These are phyloP conservation scores for Cetonia aurata DNA, from an alignment of 2,888 invertebrate genomes.

Conservation along the genomic window DNA sequence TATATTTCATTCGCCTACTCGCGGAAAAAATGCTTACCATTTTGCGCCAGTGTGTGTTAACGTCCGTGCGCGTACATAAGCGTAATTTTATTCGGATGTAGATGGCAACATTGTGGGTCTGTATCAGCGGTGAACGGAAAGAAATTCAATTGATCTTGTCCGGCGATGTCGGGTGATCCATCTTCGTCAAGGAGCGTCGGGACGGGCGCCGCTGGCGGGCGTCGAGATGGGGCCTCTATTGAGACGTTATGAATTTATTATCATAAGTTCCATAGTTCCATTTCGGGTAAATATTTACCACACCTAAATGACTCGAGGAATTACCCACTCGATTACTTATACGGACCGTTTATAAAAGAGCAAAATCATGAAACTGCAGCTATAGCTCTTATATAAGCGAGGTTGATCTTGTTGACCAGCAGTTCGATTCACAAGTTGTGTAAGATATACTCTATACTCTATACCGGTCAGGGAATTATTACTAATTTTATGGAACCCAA, in stretches of 20 bases:
- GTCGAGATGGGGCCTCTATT: conserved; percentile 62
- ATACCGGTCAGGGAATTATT: too few species aligned
- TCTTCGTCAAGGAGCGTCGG: conserved; percentile 67
- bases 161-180: conserved; percentile 68
- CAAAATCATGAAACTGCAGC: too few species aligned
- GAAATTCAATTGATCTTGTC: conserved; percentile 73
- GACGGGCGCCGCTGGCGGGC: conserved; percentile 59
- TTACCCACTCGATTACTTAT: conserved; percentile 34
- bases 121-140: conserved; percentile 64
- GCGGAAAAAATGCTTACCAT: conserved; percentile 32
- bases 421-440: too few species aligned
- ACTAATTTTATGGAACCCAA: too few species aligned
- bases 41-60: neutral
- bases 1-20: neutral
- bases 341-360: too few species aligned
- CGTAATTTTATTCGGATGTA: conserved; percentile 55
- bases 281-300: conserved; percentile 55
- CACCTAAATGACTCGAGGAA: conserved; percentile 42
- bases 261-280: conserved; percentile 56
- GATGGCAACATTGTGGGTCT: conserved; percentile 52
- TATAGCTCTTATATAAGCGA: too few species aligned
- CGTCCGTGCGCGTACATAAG: conserved; percentile 23
- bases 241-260: conserved; percentile 64
- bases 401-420: too few species aligned
- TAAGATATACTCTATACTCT: too few species aligned